Conservation (phyloP, 2,797 vertebrate genomes). For the Poecilia picta region DNA sequence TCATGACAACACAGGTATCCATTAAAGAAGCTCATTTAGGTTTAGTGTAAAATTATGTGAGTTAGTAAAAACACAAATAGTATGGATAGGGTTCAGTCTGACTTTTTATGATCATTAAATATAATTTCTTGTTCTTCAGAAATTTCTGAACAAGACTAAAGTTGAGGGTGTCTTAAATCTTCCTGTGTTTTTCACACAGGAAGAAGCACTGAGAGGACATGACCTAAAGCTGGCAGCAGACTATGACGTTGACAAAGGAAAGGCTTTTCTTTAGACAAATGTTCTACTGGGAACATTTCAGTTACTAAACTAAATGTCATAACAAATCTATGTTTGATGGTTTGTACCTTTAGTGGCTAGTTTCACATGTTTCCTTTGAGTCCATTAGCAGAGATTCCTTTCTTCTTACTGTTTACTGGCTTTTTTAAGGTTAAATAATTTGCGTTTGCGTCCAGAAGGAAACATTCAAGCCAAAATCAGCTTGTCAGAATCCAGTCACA, state of each 20-base stretch:
- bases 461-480: neutral
- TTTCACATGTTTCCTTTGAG: conserved; percentile 1
- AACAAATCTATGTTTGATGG: conserved; percentile 1
- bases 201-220: neutral
- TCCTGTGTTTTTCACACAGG: neutral
- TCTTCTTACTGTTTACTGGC: neutral
- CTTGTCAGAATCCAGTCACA: neutral
- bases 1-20: neutral
- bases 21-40: neutral
- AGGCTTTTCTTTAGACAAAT: conserved; percentile 4
- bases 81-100: neutral
- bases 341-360: neutral
- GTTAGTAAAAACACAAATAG: neutral
- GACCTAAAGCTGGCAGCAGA: neutral
- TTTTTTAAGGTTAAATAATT: neutral
- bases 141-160: neutral
- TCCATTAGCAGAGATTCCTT: neutral
- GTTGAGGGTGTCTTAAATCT: neutral
- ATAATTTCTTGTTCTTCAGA: neutral
- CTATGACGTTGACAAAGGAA: neutral
- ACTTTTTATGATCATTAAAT: neutral
- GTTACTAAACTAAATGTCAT: neutral
- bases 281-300: neutral
- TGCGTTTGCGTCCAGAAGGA: neutral
- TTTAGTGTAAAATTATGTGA: neutral